These are phyloP conservation scores for Apis dorsata DNA, from an alignment of 1,140 invertebrate species.

Conservation along the genomic window DNA sequence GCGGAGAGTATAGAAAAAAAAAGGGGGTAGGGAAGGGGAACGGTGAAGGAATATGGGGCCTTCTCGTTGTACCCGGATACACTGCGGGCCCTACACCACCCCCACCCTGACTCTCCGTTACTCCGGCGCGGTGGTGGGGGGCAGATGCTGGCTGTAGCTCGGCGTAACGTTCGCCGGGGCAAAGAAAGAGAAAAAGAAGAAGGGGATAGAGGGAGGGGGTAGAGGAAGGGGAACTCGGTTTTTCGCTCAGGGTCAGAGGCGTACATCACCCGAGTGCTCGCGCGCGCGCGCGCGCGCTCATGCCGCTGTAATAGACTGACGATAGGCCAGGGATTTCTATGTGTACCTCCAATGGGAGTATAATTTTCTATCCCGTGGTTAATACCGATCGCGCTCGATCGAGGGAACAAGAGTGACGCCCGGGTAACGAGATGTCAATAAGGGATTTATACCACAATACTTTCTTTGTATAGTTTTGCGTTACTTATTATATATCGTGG, in stretches of 20 bases:
- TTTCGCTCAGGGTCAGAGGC: constrained; percentile 78
- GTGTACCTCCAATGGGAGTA: constrained; percentile 54
- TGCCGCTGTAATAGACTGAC: constrained; percentile 62
- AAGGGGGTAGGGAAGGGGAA: constrained; percentile 29
- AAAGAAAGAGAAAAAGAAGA: constrained; percentile 35
- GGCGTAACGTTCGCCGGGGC: constrained; percentile 56
- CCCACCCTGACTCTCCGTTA: constrained; percentile 62
- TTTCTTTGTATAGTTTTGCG: constrained; percentile 48
- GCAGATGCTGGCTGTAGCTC: constrained; percentile 34
- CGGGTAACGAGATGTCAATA: constrained; percentile 70
- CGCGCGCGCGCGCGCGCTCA: constrained; percentile 29
- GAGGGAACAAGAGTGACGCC: constrained; percentile 23
- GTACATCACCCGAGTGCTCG: constrained; percentile 71
- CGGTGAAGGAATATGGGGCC: constrained; percentile 35
- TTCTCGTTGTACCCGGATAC: constrained; percentile 74
- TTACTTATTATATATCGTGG: background rate
- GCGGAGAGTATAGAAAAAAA: constrained; percentile 5
- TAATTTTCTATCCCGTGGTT: constrained; percentile 63
- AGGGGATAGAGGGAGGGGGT: constrained; percentile 31
- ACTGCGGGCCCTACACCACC: constrained; percentile 70
- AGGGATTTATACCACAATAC: constrained; percentile 69
- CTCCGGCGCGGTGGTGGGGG: constrained; percentile 16
- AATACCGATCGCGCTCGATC: constrained; percentile 7
- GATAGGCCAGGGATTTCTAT: constrained; percentile 67
- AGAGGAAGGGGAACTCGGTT: constrained; percentile 58